Evolutionary conservation across 2,113 vertebrate species (phyloP).

Genomic region (Antechinus flavipes): DNA sequence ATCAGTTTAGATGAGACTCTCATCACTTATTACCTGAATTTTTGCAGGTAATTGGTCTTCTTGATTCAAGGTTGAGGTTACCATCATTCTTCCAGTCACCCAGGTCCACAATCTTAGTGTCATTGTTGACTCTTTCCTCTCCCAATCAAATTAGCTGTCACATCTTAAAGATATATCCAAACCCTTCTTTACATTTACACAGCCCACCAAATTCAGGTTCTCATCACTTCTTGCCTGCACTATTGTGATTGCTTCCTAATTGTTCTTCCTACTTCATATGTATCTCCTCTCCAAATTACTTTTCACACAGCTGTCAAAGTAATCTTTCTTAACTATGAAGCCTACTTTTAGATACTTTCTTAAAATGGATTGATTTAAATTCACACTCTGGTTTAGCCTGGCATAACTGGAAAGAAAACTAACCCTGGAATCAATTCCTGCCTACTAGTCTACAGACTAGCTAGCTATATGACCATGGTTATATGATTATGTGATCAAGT

Average conservation of each 20-base stretch:
- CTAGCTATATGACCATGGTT: background rate
- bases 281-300: too few relatives aligned
- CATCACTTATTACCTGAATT: background rate
- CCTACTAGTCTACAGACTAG: background rate
- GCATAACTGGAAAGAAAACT: slow-evolving; percentile 13
- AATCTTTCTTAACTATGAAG: too few relatives aligned
- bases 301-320: too few relatives aligned
- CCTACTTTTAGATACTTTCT: background rate
- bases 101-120: background rate
- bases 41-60: background rate
- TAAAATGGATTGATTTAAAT: slow-evolving; percentile 46
- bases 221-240: background rate
- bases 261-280: too few relatives aligned
- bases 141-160: too few relatives aligned
- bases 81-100: background rate
- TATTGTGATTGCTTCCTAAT: background rate
- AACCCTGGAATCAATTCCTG: background rate
- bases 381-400: slow-evolving; percentile 19
- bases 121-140: too few relatives aligned
- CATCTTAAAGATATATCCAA: too few relatives aligned
- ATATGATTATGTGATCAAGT: background rate
- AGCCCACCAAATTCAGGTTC: background rate
- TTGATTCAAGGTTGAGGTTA: background rate
- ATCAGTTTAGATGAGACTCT: background rate
- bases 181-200: too few relatives aligned